Evolutionary conservation across 2,888 invertebrate genomes (phyloP), one percentile per base, ranked within the genome.

Genomic region (Thereva unica): DNA sequence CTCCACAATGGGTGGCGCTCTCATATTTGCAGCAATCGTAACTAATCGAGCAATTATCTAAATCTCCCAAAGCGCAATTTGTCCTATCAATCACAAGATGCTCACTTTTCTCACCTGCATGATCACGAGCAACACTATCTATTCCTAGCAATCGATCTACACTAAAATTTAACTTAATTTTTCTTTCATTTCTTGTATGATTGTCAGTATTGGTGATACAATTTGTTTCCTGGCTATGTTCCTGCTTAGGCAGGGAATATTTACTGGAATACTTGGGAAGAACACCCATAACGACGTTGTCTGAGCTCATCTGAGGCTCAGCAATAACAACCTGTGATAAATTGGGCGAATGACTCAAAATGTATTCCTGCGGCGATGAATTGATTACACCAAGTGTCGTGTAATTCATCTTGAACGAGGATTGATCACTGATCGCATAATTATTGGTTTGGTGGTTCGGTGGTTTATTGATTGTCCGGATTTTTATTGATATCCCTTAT

Each of bases 111-210:
- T 47, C 37, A 47, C 40, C 49, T 12, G 10, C 38, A n/a, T 47
- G 47, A 47, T 47, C 55, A 12, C 23, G 47, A 10, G 10, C 35
- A 59, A 34, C 42, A 23, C 23, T 45, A 23, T 75, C 70, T 9
- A 67, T 70, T 68, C 74, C 75, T 63, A 79, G 70, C 38, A 79
- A 71, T 50, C 79, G 77, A 73, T 79, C 79, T 37, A 79, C 79
- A 75, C 79, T 80, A 71, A 79, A 79, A 72, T 78, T 79, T 6
- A 79, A 73, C 71, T 78, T 76, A 68, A 78, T 76, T 75, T 79
- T 78, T 65, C 77, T 78, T 68, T 73, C 73, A 68, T 56, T 35
- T 34, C 41, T 67, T 50, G 61, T 61, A 42, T 12, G 12, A 44
- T 55, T 40, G 44, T 59, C 12, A 40, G 10, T 42, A 38, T 45